phyloP scores from a whole-genome alignment of 2,888 invertebrate species.

The Drosophila yooni region DNA sequence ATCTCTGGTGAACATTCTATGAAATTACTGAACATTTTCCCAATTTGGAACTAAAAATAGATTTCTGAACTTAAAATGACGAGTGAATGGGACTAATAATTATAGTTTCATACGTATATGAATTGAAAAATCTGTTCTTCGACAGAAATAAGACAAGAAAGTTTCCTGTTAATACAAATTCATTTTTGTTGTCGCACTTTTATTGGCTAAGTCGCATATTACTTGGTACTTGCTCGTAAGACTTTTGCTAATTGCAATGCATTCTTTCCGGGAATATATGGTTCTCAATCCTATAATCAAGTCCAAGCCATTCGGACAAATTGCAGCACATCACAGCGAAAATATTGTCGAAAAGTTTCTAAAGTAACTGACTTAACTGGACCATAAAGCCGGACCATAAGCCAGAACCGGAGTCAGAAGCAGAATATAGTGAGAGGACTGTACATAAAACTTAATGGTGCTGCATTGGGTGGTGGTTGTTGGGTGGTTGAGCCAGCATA shows the following conservation, averaged over 20 bases:
- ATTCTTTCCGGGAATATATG: constrained; percentile 13
- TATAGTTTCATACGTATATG: background rate
- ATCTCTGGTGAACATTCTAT: background rate
- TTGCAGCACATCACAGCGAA: constrained; percentile 36
- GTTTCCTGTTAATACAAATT: background rate
- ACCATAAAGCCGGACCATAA: constrained; percentile 41
- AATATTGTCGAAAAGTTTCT: constrained; percentile 41
- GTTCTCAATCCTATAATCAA: constrained; percentile 14
- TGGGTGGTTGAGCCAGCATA: constrained; percentile 51
- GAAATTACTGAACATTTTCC: background rate
- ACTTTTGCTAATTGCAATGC: background rate
- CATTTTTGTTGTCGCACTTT: background rate
- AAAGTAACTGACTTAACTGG: constrained; percentile 44
- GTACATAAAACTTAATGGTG: constrained; percentile 65
- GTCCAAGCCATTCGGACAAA: constrained; percentile 18
- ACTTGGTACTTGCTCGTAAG: background rate
- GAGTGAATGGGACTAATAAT: background rate
- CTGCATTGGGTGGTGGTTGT: constrained; percentile 29
- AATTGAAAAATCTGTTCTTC: background rate
- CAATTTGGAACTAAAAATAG: background rate
- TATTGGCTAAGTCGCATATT: background rate
- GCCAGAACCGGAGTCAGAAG: constrained; percentile 17
- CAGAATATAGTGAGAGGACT: constrained; percentile 16
- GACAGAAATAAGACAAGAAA: background rate
- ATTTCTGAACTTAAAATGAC: background rate